These are phyloP conservation scores for Xiphophorus hellerii DNA, from an alignment of 2,113 vertebrate genomes.

Conservation along the genomic window DNA sequence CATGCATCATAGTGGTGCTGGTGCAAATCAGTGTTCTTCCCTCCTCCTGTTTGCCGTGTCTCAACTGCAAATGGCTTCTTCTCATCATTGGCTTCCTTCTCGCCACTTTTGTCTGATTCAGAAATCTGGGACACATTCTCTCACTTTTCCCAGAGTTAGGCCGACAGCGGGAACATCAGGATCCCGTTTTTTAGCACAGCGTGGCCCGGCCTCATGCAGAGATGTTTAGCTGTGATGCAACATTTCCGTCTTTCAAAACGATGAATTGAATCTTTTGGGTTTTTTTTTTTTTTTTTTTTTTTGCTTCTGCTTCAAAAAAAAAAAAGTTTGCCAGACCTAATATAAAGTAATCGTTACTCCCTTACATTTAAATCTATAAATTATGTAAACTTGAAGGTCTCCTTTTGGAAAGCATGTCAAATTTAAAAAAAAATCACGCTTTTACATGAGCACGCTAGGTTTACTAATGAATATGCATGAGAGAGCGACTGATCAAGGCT, in stretches of 20 bases:
- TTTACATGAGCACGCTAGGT: background rate
- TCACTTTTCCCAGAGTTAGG: background rate
- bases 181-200: background rate
- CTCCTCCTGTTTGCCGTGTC: background rate
- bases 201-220: background rate
- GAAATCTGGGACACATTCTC: background rate
- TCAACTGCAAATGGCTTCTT: background rate
- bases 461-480: too few relatives aligned
- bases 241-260: background rate
- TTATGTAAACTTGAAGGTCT: too few relatives aligned
- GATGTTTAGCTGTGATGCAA: background rate
- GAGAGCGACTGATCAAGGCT: constrained; percentile 9
- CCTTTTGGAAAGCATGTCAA: too few relatives aligned
- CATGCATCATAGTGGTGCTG: too few relatives aligned
- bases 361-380: background rate
- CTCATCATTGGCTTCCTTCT: background rate
- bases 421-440: background rate
- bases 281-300: background rate
- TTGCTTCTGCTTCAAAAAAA: background rate
- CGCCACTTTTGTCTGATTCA: too few relatives aligned
- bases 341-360: background rate
- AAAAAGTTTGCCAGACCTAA: background rate
- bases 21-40: too few relatives aligned
- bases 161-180: background rate
- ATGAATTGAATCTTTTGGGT: background rate